Percentiles rank a stretch among this genome's conserved stretches.
phyloP scores from a whole-genome alignment of 1,140 invertebrate species.

The Drosophila ananassae region DNA sequence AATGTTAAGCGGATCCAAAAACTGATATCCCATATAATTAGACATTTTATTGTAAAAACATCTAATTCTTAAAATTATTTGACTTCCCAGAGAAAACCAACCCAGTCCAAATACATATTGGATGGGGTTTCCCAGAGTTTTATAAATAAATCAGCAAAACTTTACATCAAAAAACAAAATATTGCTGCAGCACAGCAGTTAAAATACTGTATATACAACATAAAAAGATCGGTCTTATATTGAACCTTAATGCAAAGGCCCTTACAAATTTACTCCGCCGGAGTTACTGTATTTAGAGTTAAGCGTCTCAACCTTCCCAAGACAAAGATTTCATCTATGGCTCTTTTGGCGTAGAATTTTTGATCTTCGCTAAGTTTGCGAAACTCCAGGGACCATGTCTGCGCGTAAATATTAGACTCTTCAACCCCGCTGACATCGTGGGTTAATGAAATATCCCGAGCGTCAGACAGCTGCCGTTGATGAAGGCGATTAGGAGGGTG shows the following conservation, averaged over 20 bases:
- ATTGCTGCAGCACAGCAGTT: neutral
- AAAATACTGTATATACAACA: neutral
- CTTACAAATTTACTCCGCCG: constrained; percentile 24
- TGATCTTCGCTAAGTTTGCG: constrained; percentile 67
- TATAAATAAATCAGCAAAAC: neutral
- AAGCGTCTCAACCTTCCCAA: constrained; percentile 59
- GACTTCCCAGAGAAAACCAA: neutral
- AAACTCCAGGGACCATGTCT: constrained; percentile 67
- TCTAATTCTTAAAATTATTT: neutral
- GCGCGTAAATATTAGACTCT: constrained; percentile 59
- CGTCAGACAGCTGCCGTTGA: neutral
- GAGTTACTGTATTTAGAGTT: constrained; percentile 59
- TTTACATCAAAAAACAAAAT: neutral
- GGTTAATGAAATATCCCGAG: constrained; percentile 24
- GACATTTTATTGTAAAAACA: no score
- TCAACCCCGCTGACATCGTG: constrained; percentile 41
- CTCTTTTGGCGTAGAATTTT: constrained; percentile 65
- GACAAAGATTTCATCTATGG: constrained; percentile 71
- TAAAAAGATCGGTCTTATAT: neutral
- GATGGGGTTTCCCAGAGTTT: neutral
- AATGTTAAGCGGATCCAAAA: no score
- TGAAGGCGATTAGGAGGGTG: neutral
- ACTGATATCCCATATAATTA: no score
- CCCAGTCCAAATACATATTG: no score
- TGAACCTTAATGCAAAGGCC: neutral